Evolutionary conservation across 2,888 invertebrate species (phyloP).

Genomic region (Seladonia tumulorum): DNA sequence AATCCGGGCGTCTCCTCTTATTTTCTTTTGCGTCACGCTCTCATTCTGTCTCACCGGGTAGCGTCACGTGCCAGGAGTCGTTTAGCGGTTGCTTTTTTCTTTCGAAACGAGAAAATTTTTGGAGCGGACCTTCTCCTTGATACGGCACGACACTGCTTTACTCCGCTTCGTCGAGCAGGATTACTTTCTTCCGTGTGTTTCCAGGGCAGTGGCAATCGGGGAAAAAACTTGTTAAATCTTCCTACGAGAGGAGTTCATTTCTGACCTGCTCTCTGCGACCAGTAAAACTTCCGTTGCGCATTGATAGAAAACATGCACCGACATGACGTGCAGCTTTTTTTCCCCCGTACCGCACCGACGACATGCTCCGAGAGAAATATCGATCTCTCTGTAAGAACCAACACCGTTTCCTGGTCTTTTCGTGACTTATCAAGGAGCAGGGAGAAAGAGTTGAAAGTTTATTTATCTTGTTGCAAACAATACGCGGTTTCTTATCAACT

Average conservation of each 20-base stretch:
- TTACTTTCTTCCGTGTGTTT: conserved; percentile 52
- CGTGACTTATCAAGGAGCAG: not conserved
- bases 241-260: conserved; percentile 27
- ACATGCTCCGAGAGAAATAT: not conserved
- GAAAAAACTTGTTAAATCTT: conserved; percentile 56
- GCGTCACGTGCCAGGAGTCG: conserved; percentile 50
- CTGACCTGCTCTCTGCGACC: conserved; percentile 8
- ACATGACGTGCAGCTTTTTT: not conserved
- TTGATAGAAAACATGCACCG: not conserved
- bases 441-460: not conserved
- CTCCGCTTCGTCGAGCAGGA: conserved; percentile 51
- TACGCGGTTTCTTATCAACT: not conserved
- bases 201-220: conserved; percentile 42
- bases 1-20: conserved; percentile 25
- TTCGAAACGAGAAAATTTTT: conserved; percentile 42
- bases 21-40: conserved; percentile 18
- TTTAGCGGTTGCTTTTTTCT: conserved; percentile 52
- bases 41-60: conserved; percentile 33
- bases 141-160: conserved; percentile 49
- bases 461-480: not conserved
- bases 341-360: not conserved
- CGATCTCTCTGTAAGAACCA: not conserved
- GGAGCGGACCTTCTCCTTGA: conserved; percentile 33
- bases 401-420: not conserved
- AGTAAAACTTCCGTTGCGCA: not conserved